phyloP scores from a whole-genome alignment of 1,140 invertebrate species.

The Metaphire vulgaris region DNA sequence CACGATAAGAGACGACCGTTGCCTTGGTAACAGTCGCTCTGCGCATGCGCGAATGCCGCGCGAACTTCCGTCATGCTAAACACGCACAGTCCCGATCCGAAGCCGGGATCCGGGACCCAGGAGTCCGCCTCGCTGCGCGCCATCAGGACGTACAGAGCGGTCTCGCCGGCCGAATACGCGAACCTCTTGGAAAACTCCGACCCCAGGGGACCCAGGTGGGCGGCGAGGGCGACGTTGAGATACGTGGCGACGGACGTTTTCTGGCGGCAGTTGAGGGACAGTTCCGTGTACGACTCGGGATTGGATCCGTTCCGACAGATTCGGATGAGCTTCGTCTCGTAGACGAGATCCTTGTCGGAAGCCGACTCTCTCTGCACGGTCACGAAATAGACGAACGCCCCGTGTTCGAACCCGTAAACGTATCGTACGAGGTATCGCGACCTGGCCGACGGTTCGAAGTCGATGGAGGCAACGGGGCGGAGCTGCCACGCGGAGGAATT shows the following conservation, averaged over 20 bases:
- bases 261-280: constrained; percentile 33
- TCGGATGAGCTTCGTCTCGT: constrained; percentile 33
- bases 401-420: constrained; percentile 37
- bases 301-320: constrained; percentile 35
- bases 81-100: constrained; percentile 30
- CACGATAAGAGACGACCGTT: constrained; percentile 17
- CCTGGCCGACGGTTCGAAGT: neutral
- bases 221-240: constrained; percentile 34
- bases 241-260: constrained; percentile 18
- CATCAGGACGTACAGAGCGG: constrained; percentile 35
- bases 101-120: neutral
- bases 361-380: constrained; percentile 34
- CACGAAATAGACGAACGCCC: constrained; percentile 38
- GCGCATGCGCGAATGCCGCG: constrained; percentile 32
- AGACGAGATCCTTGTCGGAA: neutral
- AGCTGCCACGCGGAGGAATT: neutral
- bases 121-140: constrained; percentile 19
- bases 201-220: constrained; percentile 29
- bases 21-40: constrained; percentile 33
- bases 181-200: constrained; percentile 3
- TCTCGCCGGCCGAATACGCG: neutral
- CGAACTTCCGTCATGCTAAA: constrained; percentile 34
- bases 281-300: constrained; percentile 41
- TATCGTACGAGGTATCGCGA: constrained; percentile 33
- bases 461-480: neutral